A percentile compares a stretch with the other conserved stretches of the same genome.
phyloP scores from a whole-genome alignment of 2,797 vertebrate species.

The Cirrhinus mrigala region DNA sequence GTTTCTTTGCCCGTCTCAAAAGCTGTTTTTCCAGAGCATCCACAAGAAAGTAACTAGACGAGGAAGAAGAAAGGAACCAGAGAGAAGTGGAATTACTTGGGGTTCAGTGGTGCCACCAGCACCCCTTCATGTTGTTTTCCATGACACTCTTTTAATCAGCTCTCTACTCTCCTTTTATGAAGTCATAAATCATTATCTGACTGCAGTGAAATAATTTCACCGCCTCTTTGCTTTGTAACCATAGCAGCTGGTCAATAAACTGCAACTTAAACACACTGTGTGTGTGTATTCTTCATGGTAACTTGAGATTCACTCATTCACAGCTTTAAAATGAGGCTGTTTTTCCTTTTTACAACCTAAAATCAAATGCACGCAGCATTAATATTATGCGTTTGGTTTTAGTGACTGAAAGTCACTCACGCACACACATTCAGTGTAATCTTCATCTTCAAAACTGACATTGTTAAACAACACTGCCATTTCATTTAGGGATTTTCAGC shows the following conservation, averaged over 20 bases:
- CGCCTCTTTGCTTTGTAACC: constrained; percentile 24
- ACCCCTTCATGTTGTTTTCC: constrained; percentile 21
- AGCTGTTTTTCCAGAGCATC: constrained; percentile 1
- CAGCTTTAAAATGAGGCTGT: constrained; percentile 16
- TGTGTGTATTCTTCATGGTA: neutral
- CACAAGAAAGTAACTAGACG: neutral
- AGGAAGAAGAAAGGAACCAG: neutral
- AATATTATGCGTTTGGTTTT: neutral
- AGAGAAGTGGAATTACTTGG: neutral
- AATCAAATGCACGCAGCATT: neutral
- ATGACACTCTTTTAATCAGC: constrained; percentile 28
- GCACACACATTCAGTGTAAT: constrained; percentile 11
- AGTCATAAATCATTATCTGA: constrained; percentile 40
- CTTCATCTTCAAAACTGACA: constrained; percentile 21
- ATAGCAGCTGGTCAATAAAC: constrained; percentile 23
- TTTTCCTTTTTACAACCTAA: constrained; percentile 24
- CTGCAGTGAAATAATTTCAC: constrained; percentile 28
- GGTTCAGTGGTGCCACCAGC: constrained; percentile 13
- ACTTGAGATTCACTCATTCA: constrained; percentile 28
- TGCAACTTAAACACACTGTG: neutral
- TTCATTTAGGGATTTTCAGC: constrained; percentile 23
- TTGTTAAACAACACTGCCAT: constrained; percentile 15
- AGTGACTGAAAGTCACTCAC: neutral
- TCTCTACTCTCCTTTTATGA: constrained; percentile 24
- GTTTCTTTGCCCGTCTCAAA: neutral